Percentiles rank a stretch among this genome's conserved stretches.
Evolutionary conservation across 2,888 invertebrate species (phyloP).

Genomic region (Andrena fulva): DNA sequence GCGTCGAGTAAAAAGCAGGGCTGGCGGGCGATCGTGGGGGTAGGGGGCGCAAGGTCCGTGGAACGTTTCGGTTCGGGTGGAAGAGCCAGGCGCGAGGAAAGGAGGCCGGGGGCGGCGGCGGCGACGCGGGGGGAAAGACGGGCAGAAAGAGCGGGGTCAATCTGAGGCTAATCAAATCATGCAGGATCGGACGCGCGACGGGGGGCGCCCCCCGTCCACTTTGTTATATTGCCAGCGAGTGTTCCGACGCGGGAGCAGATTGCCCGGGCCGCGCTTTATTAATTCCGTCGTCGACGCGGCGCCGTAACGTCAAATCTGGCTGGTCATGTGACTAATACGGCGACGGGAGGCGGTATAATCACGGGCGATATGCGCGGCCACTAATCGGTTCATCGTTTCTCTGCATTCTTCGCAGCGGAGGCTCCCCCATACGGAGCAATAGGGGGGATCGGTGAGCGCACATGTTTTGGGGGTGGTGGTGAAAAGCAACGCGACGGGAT

Average conservation of each 20-base stretch:
- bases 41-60: conserved; percentile 19
- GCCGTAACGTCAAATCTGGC: conserved; percentile 74
- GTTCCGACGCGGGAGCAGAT: conserved; percentile 77
- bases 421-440: neutral
- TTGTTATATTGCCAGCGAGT: conserved; percentile 68
- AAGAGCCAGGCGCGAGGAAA: conserved; percentile 28
- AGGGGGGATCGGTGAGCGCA: conserved; percentile 4
- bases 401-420: neutral
- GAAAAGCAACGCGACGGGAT: conserved; percentile 5
- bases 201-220: conserved; percentile 68
- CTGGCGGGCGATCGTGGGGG: conserved; percentile 74
- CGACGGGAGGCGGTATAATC: conserved; percentile 49
- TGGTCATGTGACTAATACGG: conserved; percentile 76
- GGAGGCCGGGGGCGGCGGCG: conserved; percentile 16
- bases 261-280: conserved; percentile 83
- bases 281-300: conserved; percentile 81
- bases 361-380: conserved; percentile 67
- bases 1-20: conserved; percentile 73
- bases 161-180: conserved; percentile 85
- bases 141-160: conserved; percentile 80
- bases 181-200: conserved; percentile 74
- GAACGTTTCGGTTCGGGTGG: neutral
- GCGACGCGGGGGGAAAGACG: conserved; percentile 35
- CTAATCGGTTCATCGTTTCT: conserved; percentile 72
- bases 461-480: neutral